These are phyloP conservation scores for Arrhopalites spinosus DNA, from an alignment of 2,888 invertebrate species.

Conservation along the genomic window DNA sequence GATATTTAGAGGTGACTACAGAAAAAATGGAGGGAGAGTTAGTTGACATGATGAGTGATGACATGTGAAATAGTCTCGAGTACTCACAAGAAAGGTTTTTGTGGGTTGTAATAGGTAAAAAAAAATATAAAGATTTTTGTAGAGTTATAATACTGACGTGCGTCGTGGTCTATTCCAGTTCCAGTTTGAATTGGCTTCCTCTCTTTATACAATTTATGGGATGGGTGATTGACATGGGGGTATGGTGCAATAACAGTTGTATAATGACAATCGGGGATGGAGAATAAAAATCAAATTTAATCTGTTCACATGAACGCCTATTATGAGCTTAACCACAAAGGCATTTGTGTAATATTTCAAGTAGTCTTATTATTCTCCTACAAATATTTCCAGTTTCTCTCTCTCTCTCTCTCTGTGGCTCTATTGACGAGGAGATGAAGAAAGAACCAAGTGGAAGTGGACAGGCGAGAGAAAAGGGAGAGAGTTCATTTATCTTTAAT, in stretches of 20 bases:
- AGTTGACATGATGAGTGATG: slow-evolving; percentile 31
- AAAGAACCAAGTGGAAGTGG: too few species aligned
- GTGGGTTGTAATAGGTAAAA: not conserved
- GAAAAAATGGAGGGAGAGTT: not conserved
- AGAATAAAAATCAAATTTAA: slow-evolving; percentile 37
- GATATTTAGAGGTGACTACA: not conserved
- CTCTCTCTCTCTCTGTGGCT: not conserved
- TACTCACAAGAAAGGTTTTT: slow-evolving; percentile 23
- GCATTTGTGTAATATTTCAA: slow-evolving; percentile 25
- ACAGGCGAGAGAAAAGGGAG: not conserved
- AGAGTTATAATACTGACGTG: not conserved
- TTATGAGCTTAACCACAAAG: slow-evolving; percentile 36
- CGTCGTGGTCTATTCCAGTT: not conserved
- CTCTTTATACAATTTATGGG: slow-evolving; percentile 18
- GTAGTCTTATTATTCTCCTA: not conserved
- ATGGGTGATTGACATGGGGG: slow-evolving; percentile 28
- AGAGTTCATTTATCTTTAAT: slow-evolving; percentile 9
- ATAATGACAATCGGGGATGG: slow-evolving; percentile 11
- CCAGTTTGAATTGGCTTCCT: slow-evolving; percentile 29
- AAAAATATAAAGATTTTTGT: slow-evolving; percentile 1
- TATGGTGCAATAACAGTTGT: slow-evolving; percentile 26
- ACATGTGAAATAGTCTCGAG: slow-evolving; percentile 22
- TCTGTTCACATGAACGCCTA: slow-evolving; percentile 43
- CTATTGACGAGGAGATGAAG: not conserved
- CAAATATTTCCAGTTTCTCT: slow-evolving; percentile 4